Base-by-base conservation (phyloP, 2,888 invertebrate species). In the Phortica okadai region DNA sequence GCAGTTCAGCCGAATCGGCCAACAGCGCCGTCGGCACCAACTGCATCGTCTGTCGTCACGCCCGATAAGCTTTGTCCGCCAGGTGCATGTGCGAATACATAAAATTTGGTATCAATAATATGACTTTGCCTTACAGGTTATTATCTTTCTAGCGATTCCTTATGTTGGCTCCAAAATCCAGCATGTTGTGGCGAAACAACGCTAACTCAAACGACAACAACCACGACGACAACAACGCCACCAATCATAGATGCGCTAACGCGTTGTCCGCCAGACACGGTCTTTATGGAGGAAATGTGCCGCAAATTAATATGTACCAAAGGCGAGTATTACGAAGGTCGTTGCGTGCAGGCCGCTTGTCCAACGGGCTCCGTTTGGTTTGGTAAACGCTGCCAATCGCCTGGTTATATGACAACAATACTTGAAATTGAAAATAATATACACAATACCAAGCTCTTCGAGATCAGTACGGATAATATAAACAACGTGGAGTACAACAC, bases 301-400 rank as follows among this genome's bases (percentile, higher is more conserved):
- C 84, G 87, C 2, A 87, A 83, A 78, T 78, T 90, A 3, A 73
- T 85, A 10, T 89, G 89, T 58, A 77, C 80, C 1, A 79, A 80
- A 41, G 89, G 89, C 8, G 87, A 88, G 76, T 87, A 81, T 21
- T 74, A 84, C 67, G 80, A 73, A 0, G 87, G 89, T 0, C 83
- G 81, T 0, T 89, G 90, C 41, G 42, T 90, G 4, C 81, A 78
- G 6, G 77, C 86, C 0, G 81, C 81, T 3, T 89, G 89, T 41
- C 89, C 90, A 0, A 69, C 69, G 41, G 90, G 89, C 16, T 83
- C 86, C 0, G 89, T 89, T 11, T 89, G 89, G 90, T 79, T 81
- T n/a, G 77, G 77, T 1, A 80, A 78, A 10, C 81, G 80, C 1
- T 89, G 90, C 33, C 88, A 84, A 42, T 50, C 76, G 0, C 87